Base-by-base conservation (phyloP, 2,888 invertebrate species). In the Euplexia lucipara region DNA sequence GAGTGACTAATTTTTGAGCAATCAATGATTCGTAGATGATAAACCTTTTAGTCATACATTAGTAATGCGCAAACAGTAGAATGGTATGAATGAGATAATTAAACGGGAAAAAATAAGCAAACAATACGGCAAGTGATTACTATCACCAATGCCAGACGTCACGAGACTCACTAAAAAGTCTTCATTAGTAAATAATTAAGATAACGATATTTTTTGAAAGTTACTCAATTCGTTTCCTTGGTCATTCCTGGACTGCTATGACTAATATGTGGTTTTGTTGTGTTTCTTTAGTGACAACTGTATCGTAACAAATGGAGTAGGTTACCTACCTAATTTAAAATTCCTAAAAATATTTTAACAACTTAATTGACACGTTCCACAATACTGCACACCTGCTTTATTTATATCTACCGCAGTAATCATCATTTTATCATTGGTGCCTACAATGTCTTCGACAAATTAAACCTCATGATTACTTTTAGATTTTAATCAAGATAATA, bases 401-500 rank as follows among this genome's bases (percentile, higher is more conserved):
- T 16, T 70, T 69, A 54, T 49, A 72, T 72, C 44, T 48, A 35
- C 41, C 14, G 12, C 35, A 44, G 30, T 34, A 58, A 54, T 49
- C 30, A 37, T 69, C 9, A 37, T 35, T 56, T 82, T 78, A 70
- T 37, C 32, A 52, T 18, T 18, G 9, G n/a, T n/a, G n/a, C n/a
- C n/a, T 34, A n/a, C 26, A 12, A 64, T 79, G 73, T 81, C 65
- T 61, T 74, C 56, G 48, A 68, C 71, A 81, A 86, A 86, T 81
- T 78, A 62, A 70, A 67, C 56, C 70, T 44, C 83, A 82, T 83
- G 84, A 86, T 87, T 88, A 76, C 83, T 82, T 85, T 78, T 74
- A 90, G 91, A 92, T 93, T 90, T 85, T 86, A 90, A 92, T 91
- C 84, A 84, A 87, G 91, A 92, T 92, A 90, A 81, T 63, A 74